Evolutionary conservation across 2,888 invertebrate species (phyloP).

Genomic region (Meta bourneti): DNA sequence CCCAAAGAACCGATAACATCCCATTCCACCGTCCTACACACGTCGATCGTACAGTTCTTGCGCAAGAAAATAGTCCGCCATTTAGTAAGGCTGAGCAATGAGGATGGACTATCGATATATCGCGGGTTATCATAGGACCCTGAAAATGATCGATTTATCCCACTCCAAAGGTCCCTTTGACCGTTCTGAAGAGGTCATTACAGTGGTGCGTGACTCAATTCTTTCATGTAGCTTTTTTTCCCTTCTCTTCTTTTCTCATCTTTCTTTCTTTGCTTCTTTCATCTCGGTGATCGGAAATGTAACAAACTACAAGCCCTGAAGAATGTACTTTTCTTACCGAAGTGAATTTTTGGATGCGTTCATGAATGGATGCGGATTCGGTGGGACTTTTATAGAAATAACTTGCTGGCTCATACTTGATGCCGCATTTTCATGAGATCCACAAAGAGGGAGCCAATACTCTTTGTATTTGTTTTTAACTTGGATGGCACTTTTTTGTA

Average conservation of each 20-base stretch:
- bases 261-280: slow-evolving; percentile 33
- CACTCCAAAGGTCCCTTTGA: slow-evolving; percentile 52
- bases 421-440: too few relatives aligned
- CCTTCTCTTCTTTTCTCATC: slow-evolving; percentile 5
- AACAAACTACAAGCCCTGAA: slow-evolving; percentile 34
- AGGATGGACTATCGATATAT: slow-evolving; percentile 67
- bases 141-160: slow-evolving; percentile 70
- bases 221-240: slow-evolving; percentile 54
- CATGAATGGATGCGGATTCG: neutral
- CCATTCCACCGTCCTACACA: slow-evolving; percentile 38
- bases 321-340: slow-evolving; percentile 24
- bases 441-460: too few relatives aligned
- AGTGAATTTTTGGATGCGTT: slow-evolving; percentile 13
- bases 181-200: slow-evolving; percentile 73
- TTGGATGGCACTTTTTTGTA: too few relatives aligned
- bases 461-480: too few relatives aligned
- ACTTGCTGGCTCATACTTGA: neutral
- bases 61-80: slow-evolving; percentile 67
- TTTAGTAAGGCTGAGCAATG: slow-evolving; percentile 46
- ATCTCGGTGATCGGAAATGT: slow-evolving; percentile 50
- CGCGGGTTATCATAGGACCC: slow-evolving; percentile 64
- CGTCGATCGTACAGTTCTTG: slow-evolving; percentile 39
- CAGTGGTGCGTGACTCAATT: slow-evolving; percentile 68
- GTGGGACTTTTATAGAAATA: neutral
- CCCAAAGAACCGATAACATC: slow-evolving; percentile 67